These are phyloP conservation scores for Punctoribates punctum DNA, from an alignment of 2,888 invertebrate species.

Conservation along the genomic window DNA sequence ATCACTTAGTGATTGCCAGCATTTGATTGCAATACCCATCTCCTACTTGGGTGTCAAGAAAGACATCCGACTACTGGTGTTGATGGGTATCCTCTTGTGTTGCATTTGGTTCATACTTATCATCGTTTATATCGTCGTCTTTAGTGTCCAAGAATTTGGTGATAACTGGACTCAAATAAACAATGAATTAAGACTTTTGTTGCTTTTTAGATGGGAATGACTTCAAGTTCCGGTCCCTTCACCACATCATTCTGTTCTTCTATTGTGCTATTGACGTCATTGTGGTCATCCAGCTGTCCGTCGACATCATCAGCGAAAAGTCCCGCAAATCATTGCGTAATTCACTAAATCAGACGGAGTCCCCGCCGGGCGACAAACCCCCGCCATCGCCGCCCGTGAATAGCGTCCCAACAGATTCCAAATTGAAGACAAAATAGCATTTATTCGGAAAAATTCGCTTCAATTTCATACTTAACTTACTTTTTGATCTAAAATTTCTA, in stretches of 20 bases:
- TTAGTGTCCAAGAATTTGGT: not conserved
- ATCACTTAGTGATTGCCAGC: not conserved
- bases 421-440: no score
- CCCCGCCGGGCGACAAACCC: no score
- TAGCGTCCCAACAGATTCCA: no score
- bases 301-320: not conserved
- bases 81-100: not conserved
- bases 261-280: not conserved
- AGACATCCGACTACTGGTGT: not conserved
- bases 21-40: slow-evolving; percentile 5
- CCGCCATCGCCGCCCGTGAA: no score
- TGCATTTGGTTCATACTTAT: slow-evolving; percentile 2
- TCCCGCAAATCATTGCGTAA: no score
- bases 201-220: not conserved
- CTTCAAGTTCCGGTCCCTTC: not conserved
- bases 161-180: not conserved
- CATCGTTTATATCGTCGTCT: slow-evolving; percentile 1
- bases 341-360: no score
- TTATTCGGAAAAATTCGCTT: no score
- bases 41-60: not conserved
- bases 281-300: not conserved
- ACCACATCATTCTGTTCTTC: not conserved
- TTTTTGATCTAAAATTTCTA: no score
- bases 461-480: no score
- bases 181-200: not conserved